Evolutionary conservation across 2,888 invertebrate genomes (phyloP).

Genomic region (Andrena praecox): DNA sequence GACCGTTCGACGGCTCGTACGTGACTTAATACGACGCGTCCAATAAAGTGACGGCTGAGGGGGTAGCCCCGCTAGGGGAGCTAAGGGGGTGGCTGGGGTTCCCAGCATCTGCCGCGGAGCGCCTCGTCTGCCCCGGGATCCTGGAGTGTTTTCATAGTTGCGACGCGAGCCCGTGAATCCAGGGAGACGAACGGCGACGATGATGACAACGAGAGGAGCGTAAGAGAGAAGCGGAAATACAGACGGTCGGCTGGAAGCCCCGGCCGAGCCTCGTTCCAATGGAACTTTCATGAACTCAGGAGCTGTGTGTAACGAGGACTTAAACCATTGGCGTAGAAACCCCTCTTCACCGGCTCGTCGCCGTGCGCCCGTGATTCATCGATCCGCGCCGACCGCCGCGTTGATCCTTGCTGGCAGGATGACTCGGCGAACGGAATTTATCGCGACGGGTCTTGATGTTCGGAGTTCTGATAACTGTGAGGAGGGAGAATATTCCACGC

Average conservation of each 20-base stretch:
- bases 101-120: slow-evolving; percentile 48
- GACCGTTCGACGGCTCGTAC: slow-evolving; percentile 44
- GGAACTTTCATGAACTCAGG: slow-evolving; percentile 73
- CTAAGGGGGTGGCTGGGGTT: slow-evolving; percentile 36
- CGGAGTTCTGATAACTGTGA: neutral
- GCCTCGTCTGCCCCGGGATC: slow-evolving; percentile 50
- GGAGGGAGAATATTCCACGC: neutral
- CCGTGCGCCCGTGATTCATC: slow-evolving; percentile 4
- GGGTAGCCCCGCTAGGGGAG: neutral
- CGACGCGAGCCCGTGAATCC: slow-evolving; percentile 61
- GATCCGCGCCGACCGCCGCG: neutral
- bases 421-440: neutral
- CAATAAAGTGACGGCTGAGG: slow-evolving; percentile 57
- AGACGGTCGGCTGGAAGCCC: slow-evolving; percentile 49
- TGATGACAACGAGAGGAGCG: slow-evolving; percentile 55
- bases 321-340: slow-evolving; percentile 65
- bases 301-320: slow-evolving; percentile 65
- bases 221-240: slow-evolving; percentile 58
- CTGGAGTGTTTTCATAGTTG: slow-evolving; percentile 65
- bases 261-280: slow-evolving; percentile 66
- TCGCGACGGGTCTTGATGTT: neutral
- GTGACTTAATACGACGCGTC: slow-evolving; percentile 67
- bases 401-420: neutral
- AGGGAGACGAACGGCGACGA: slow-evolving; percentile 47
- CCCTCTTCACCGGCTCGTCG: neutral